Base-by-base conservation (phyloP, 2,888 invertebrate genomes). In the Acanthopleura granulata region DNA sequence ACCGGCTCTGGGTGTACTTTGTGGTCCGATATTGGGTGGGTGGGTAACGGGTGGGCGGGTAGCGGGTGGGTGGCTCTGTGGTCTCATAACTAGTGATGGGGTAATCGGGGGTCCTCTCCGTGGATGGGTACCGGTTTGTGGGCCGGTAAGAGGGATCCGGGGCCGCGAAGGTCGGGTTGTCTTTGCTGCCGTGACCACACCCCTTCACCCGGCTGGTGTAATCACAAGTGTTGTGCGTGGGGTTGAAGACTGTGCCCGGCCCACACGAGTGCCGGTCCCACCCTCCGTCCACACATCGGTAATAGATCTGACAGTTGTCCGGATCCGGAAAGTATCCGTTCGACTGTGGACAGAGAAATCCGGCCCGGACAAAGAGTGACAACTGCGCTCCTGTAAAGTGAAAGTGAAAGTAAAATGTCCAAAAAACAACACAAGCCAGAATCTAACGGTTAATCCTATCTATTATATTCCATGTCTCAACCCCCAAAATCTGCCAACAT, bases 211-310 rank as follows among this genome's bases (percentile, higher is more conserved):
- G 1, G 25, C 29, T 66, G 16, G 66, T 6, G 25, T 66, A 66
- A 27, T 66, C 66, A 27, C 66, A 66, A 27, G 29, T 66, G 29
- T 27, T 66, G 25, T 66, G 66, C 12, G 27, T 66, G 16, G 66
- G 66, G 29, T 66, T 66, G 29, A 66, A 66, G 6, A 27, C 66
- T 16, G 66, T 66, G 22, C 66, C 66, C 6, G 66, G 66, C 29
- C 66, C 66, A 66, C 66, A 66, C 29, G 66, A 22, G 25, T 66
- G 66, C 3, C 66, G 22, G 29, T 66, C 66, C 66, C 66, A 66
- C 6, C 66, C 66, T 6, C 66, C 66, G 66, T 66, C 66, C 1
- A 66, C 29, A 27, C 66, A 66, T 16, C 66, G 66, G 29, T 27
- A 66, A 27, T 66, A 66, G 18, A 66, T 66, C 25, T 66, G 22